Base-by-base conservation (phyloP, 2,113 vertebrate species). In the Cervus canadensis region DNA sequence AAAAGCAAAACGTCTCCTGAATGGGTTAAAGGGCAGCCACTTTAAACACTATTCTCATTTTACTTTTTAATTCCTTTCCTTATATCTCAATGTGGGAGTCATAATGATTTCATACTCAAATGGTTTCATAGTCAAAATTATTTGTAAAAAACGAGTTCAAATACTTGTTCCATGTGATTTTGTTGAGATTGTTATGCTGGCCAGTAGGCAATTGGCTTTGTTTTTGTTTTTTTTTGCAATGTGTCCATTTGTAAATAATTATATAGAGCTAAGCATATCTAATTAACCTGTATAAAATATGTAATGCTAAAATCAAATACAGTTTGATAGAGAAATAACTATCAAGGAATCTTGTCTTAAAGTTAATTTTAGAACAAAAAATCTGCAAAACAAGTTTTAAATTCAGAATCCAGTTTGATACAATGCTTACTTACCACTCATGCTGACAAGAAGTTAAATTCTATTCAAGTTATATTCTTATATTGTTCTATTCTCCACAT, bases 91-190 rank as follows among this genome's bases (percentile, higher is more conserved):
- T 96, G 60, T 64, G 40, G 91, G 60, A 91, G 21, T 48, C 81
- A 67, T 94, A 96, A 90, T 96, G 81, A 96, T 97, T 93, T 96
- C 60, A 98, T 45, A 96, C 79, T 48, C 64, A 96, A 85, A 84
- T 45, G 40, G 36, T 86, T 96, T 94, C 81, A 98, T 64, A 71
- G 76, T 76, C 3, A 91, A 94, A 97, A 57, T 6, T 30, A 79
- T 26, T 50, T 48, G 17, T 40, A 76, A 76, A 96, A 96, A 45
- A 43, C 16, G 17, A 93, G 67, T 82, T 97, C 54, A 97, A 83
- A 91, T 93, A 89, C 76, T 90, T 91, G 48, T 33, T 76, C 74
- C 91, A 43, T 83, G 13, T 88, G 23, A 54, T 96, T 96, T 28
- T 87, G 13, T 48, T 86, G 43, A 90, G 57, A 59, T 52, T 25